Percentiles rank a stretch among this genome's conserved stretches.
These are phyloP conservation scores for Anarhynchus alexandrinus DNA, from an alignment of 2,113 vertebrate species.

Conservation along the genomic window DNA sequence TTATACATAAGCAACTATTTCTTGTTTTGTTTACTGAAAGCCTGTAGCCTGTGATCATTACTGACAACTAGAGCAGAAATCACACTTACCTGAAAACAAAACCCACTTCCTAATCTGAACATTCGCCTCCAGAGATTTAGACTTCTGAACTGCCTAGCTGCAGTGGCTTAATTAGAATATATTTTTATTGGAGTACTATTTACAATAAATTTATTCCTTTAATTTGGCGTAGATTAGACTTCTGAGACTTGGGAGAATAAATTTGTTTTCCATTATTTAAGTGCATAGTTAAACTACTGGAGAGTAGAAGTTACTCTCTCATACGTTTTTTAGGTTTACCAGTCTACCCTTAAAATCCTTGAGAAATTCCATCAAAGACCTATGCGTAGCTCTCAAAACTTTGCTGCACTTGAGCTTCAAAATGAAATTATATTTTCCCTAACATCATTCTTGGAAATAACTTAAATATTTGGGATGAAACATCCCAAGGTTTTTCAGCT, in stretches of 20 bases:
- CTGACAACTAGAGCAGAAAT: slow-evolving; percentile 25
- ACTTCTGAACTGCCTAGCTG: not conserved
- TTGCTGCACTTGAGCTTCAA: not conserved
- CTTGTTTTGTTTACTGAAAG: slow-evolving; percentile 6
- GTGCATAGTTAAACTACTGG: not conserved
- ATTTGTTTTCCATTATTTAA: slow-evolving; percentile 2
- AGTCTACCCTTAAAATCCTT: not conserved
- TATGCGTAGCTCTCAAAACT: not conserved
- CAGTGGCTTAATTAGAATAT: slow-evolving; percentile 8
- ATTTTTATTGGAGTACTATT: slow-evolving; percentile 2
- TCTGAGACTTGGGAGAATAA: not conserved
- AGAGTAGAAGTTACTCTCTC: not conserved
- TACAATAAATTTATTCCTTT: slow-evolving; percentile 35
- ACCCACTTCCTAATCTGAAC: not conserved
- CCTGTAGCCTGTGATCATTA: not conserved
- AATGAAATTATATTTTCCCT: not conserved
- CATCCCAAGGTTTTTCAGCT: not conserved
- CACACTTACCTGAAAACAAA: not conserved
- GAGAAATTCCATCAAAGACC: not conserved
- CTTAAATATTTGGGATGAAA: not conserved
- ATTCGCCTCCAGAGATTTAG: not conserved
- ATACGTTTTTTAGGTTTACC: not conserved
- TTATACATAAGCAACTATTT: slow-evolving; percentile 47
- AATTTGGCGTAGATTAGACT: not conserved
- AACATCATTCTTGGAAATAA: not conserved